These are phyloP conservation scores for Heliopora coerulea DNA, from an alignment of 92 coral and sea anemone species.

Conservation along the genomic window DNA sequence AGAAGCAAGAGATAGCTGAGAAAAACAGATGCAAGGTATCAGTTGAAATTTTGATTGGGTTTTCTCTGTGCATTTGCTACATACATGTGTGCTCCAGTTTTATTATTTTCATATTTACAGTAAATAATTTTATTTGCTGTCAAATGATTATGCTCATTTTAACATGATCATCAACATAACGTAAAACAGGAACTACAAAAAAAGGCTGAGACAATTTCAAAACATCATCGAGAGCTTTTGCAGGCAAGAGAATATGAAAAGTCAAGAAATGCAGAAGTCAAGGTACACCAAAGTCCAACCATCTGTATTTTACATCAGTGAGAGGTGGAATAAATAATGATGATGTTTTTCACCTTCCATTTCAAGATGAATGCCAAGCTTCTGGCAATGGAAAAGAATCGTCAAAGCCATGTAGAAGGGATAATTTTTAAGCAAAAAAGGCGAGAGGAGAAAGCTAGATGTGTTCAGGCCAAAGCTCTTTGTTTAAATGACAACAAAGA, in stretches of 20 bases:
- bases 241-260: conserved; percentile 81
- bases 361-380: conserved; percentile 64
- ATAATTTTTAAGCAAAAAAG: conserved; percentile 65
- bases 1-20: conserved; percentile 80
- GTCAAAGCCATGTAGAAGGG: conserved; percentile 66
- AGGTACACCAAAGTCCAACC: background rate
- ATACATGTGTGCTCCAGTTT: no score
- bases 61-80: no score
- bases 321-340: background rate
- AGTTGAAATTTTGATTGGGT: no score
- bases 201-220: conserved; percentile 65
- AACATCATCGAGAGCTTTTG: conserved; percentile 70
- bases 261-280: conserved; percentile 26
- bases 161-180: background rate
- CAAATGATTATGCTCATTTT: background rate
- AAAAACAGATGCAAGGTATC: conserved; percentile 77
- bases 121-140: background rate
- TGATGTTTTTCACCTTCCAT: background rate
- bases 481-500: conserved; percentile 64
- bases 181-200: conserved; percentile 71
- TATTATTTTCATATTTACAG: no score
- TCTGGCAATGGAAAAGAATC: conserved; percentile 63
- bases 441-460: conserved; percentile 76
- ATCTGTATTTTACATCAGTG: background rate
- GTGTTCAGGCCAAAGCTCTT: conserved; percentile 70